Evolutionary conservation across 1,140 invertebrate species (phyloP).

Genomic region (Drosophila hydei): DNA sequence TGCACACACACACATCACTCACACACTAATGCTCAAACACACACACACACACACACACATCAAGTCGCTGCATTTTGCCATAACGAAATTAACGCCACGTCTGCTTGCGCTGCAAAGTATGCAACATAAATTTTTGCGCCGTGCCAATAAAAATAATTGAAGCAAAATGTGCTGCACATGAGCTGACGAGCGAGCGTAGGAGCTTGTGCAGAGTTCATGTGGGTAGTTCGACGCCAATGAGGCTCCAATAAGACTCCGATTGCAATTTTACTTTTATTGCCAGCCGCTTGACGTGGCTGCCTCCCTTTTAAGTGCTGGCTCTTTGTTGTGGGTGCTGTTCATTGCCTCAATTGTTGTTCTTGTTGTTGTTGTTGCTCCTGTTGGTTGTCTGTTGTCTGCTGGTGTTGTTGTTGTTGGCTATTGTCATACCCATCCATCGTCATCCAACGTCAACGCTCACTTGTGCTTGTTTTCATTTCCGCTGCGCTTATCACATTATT

Average conservation of each 20-base stretch:
- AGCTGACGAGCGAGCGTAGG: conserved; percentile 1
- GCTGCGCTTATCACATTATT: conserved; percentile 78
- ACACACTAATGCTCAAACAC: not conserved
- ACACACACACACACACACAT: conserved; percentile 40
- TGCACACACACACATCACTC: conserved; percentile 1
- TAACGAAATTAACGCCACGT: conserved; percentile 76
- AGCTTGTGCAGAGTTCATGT: no score
- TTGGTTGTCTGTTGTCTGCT: conserved; percentile 5
- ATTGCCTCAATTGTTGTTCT: conserved; percentile 33
- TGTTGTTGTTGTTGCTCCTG: conserved; percentile 11
- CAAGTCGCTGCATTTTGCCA: conserved; percentile 74
- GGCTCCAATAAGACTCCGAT: conserved; percentile 50
- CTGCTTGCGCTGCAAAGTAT: conserved; percentile 67
- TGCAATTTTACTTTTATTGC: conserved; percentile 76
- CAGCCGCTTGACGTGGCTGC: conserved; percentile 44
- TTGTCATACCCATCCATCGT: conserved; percentile 44
- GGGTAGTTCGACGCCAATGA: conserved; percentile 35
- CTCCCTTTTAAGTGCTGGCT: conserved; percentile 64
- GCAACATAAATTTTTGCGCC: conserved; percentile 78
- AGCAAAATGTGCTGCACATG: conserved; percentile 49
- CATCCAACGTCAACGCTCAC: conserved; percentile 53
- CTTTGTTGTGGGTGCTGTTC: conserved; percentile 66
- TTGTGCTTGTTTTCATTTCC: conserved; percentile 78
- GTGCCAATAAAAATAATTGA: conserved; percentile 80
- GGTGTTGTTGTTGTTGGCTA: conserved; percentile 23